Conservation (phyloP, 2,888 invertebrate species). For the Andrena camellia region DNA sequence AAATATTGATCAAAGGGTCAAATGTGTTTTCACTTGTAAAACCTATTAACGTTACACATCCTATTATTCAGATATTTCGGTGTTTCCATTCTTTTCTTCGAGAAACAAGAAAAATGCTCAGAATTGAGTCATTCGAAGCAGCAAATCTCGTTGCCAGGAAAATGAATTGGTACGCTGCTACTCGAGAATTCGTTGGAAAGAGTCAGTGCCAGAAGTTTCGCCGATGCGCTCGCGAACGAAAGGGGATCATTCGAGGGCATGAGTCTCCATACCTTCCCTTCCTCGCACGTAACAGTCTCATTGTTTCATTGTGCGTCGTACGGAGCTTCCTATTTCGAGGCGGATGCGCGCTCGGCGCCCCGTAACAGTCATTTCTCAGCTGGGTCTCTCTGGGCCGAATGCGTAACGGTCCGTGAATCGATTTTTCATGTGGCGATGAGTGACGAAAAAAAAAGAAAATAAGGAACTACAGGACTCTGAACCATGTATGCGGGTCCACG, state of each 20-base stretch:
- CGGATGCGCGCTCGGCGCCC: slow-evolving; percentile 65
- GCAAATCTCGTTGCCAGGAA: background rate
- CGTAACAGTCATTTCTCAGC: slow-evolving; percentile 60
- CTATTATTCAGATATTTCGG: no score
- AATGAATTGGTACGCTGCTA: background rate
- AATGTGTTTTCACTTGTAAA: no score
- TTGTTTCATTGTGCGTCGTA: slow-evolving; percentile 68
- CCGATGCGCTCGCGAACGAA: slow-evolving; percentile 17
- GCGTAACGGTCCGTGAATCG: slow-evolving; percentile 69
- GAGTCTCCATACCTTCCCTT: slow-evolving; percentile 44
- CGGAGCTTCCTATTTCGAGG: slow-evolving; percentile 58
- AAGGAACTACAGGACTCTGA: background rate
- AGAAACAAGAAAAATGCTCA: background rate
- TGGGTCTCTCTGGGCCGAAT: slow-evolving; percentile 60
- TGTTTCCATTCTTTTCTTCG: background rate
- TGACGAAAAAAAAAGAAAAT: slow-evolving; percentile 30
- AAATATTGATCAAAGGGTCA: background rate
- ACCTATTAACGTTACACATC: no score
- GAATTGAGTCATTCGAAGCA: background rate
- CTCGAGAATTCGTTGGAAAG: slow-evolving; percentile 1
- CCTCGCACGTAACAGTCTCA: slow-evolving; percentile 58
- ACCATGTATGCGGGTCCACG: background rate
- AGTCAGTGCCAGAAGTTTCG: slow-evolving; percentile 11
- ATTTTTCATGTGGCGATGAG: slow-evolving; percentile 65
- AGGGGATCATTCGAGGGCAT: slow-evolving; percentile 45